A percentile compares a stretch with the other conserved stretches of the same genome.
phyloP scores from a whole-genome alignment of 2,888 invertebrate species.

The Brachycybe producta region DNA sequence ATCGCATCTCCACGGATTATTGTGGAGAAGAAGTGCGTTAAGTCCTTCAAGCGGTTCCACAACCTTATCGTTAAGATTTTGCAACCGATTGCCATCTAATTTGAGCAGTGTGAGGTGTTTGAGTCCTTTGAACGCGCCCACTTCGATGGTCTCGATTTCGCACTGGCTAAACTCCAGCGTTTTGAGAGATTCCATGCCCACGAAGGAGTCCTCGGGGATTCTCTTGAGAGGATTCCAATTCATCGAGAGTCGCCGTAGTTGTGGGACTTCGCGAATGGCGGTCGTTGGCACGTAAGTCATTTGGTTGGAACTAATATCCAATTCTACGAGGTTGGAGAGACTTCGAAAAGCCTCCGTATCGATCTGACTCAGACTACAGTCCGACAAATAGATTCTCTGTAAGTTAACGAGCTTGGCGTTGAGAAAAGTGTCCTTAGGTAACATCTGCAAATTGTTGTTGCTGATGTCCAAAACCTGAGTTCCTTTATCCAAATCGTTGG shows the following conservation, averaged over 20 bases:
- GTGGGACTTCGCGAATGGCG: conserved; percentile 23
- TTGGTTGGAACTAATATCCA: conserved; percentile 25
- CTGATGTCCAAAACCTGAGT: conserved; percentile 26
- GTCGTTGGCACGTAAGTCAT: conserved; percentile 24
- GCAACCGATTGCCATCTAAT: conserved; percentile 58
- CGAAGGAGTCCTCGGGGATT: conserved; percentile 61
- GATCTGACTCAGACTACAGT: conserved; percentile 25
- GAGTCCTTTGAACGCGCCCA: conserved; percentile 45
- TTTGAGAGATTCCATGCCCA: conserved; percentile 56
- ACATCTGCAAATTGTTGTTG: conserved; percentile 25
- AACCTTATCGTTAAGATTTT: conserved; percentile 57
- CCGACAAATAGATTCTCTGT: conserved; percentile 25
- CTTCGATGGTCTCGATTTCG: conserved; percentile 52
- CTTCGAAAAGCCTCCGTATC: conserved; percentile 26
- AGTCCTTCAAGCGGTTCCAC: conserved; percentile 54
- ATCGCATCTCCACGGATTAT: conserved; percentile 81
- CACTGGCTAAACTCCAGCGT: conserved; percentile 60
- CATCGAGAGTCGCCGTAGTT: conserved; percentile 42
- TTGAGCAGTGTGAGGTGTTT: conserved; percentile 63
- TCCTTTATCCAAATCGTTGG: conserved; percentile 31
- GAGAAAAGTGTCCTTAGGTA: conserved; percentile 26
- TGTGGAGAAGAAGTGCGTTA: conserved; percentile 65
- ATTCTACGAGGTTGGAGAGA: conserved; percentile 26
- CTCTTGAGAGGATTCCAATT: conserved; percentile 60
- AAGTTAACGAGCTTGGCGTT: conserved; percentile 25